Evolutionary conservation across 1,140 invertebrate genomes (phyloP), one percentile per base, ranked within the genome.

Genomic region (Drosophila arawakana): DNA sequence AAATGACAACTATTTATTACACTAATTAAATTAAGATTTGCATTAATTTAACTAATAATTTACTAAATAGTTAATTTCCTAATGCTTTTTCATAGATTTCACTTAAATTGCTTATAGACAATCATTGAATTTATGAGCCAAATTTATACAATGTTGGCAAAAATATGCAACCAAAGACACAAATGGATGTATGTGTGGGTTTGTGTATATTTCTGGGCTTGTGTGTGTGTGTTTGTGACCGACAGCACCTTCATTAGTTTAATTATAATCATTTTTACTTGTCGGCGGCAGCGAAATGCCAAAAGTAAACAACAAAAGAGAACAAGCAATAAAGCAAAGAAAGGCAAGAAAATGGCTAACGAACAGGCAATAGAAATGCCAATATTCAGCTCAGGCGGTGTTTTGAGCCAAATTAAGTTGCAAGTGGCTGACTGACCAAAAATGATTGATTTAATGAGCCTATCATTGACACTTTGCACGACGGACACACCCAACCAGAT

Each of bases 401-500:
- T 54, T 57, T 65, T 30, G 25, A 50, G 15, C 52, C 67, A 71
- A 75, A 75, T 71, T 63, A 71, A 75, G 73, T 39, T 58, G 80
- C 80, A 82, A 82, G 80, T 83, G 80, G 80, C 55, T 80, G 80
- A 76, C 55, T 79, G 76, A 46, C 80, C 80, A 66, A 76, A 80
- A 83, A 83, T 80, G 80, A 83, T 82, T 82, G 80, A 82, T 82
- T 83, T 82, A 79, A 82, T 83, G 80, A 79, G 65, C 72, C 76
- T 83, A 73, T 79, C 80, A 83, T 76, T 82, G 76, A 81, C 80
- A 78, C 79, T 70, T 65, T 62, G 66, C 41, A 61, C 44, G 47
- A 35, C 9, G 49, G 49, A 62, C 43, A 54, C 44, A 59, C 71
- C 55, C 76, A 59, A 67, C 67, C 60, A 43, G 11, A 74, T 70